Percentiles rank a stretch among this genome's conserved stretches.
phyloP scores from a whole-genome alignment of 2,797 vertebrate genomes.

The Bothrops alternatus region DNA sequence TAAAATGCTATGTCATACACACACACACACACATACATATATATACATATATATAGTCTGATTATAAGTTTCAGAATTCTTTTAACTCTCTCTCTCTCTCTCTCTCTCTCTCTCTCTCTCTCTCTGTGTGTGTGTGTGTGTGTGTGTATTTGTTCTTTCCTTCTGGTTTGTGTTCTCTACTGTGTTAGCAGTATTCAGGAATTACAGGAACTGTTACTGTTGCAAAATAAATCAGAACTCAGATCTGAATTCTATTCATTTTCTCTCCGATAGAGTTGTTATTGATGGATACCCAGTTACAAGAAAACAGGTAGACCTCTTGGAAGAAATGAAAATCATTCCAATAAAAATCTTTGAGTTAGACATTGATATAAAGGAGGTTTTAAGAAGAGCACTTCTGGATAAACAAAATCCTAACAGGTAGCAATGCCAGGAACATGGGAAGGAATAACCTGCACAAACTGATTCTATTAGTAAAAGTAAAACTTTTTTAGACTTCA shows the following conservation, averaged over 20 bases:
- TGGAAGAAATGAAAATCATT: conserved; percentile 81
- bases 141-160: background rate
- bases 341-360: conserved; percentile 86
- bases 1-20: too few species aligned
- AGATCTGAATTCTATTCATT: conserved; percentile 29
- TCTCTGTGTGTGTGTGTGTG: too few species aligned
- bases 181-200: background rate
- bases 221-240: conserved; percentile 12
- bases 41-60: background rate
- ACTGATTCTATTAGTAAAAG: background rate
- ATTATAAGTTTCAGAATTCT: background rate
- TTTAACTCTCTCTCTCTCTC: background rate
- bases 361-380: conserved; percentile 80
- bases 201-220: background rate
- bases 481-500: background rate
- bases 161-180: background rate
- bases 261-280: conserved; percentile 77
- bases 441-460: background rate
- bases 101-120: too few species aligned
- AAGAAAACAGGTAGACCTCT: conserved; percentile 77
- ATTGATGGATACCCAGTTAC: conserved; percentile 92
- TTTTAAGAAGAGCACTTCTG: conserved; percentile 80
- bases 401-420: conserved; percentile 75
- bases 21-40: too few species aligned
- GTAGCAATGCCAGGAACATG: conserved; percentile 65